Evolutionary conservation across 2,888 invertebrate species (phyloP).

Genomic region (Chloroclystis v-ata): DNA sequence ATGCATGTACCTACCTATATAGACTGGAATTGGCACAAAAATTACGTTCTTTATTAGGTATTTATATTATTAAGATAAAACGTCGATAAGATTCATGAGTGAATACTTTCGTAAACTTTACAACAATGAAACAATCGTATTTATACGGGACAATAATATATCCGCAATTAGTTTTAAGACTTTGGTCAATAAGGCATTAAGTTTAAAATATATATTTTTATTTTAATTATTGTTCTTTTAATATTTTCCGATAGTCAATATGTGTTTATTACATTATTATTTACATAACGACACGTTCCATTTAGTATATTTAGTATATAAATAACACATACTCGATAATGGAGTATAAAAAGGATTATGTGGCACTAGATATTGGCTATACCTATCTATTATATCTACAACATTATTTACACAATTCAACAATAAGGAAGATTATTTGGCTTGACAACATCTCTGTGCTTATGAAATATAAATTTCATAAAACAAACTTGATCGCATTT

Average conservation of each 20-base stretch:
- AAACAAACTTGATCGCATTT: neutral
- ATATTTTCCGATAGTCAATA: slow-evolving; percentile 65
- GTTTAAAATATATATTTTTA: slow-evolving; percentile 72
- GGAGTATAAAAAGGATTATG: slow-evolving; percentile 60
- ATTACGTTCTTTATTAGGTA: neutral
- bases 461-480: neutral
- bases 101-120: slow-evolving; percentile 71
- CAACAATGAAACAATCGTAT: slow-evolving; percentile 71
- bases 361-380: slow-evolving; percentile 60
- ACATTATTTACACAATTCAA: slow-evolving; percentile 55
- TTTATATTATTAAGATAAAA: slow-evolving; percentile 51
- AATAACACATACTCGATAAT: slow-evolving; percentile 28
- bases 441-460: slow-evolving; percentile 52
- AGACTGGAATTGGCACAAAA: neutral
- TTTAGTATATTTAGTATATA: slow-evolving; percentile 23
- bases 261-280: slow-evolving; percentile 65
- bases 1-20: too few relatives aligned
- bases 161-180: slow-evolving; percentile 77
- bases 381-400: slow-evolving; percentile 56
- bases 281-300: slow-evolving; percentile 50
- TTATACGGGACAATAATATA: slow-evolving; percentile 60
- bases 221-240: slow-evolving; percentile 77
- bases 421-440: slow-evolving; percentile 42
- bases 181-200: slow-evolving; percentile 79
- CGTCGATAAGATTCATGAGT: slow-evolving; percentile 64